Base-by-base conservation (phyloP, 1,140 invertebrate species). In the Drosophila ogumai region DNA sequence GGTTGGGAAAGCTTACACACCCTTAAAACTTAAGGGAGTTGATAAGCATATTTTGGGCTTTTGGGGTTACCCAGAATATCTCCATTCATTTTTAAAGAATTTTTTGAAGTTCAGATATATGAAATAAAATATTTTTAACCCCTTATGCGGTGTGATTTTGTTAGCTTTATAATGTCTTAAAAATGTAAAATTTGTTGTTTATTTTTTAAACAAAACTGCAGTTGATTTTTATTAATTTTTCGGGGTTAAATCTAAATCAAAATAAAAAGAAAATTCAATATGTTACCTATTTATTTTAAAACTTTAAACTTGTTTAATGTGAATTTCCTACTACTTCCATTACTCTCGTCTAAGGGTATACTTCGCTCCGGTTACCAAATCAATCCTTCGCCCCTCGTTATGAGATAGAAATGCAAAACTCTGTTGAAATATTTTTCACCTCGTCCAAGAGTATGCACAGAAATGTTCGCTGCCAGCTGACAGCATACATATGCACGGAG, bases 401-500 rank as follows among this genome's bases (percentile, higher is more conserved):
- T 63, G 19, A 12, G 36, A 50, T 63, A 36, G 41, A 74, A 74
- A 47, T 40, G 32, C 40, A 22, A 73, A 54, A 40, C 47, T 46
- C 31, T 38, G 22, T n/a, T 28, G 9, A 66, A 67, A 67, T 54
- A 56, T 58, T 75, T 64, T 65, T 44, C 38, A 28, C 38, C 13
- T n/a, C 41, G 40, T 31, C 41, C 17, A 15, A 66, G 72, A 64
- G 31, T 67, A 54, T 79, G 49, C 44, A 46, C 69, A 47, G 54
- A 56, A 71, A 60, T 65, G 15, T 40, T 54, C 6, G n/a, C 64
- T n/a, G 61, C 41, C 34, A 79, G 22, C 43, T 40, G 61, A 43
- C 19, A 66, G 40, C 28, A 34, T 13, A 4, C 47, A 50, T 50
- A 32, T 50, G 28, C 47, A 40, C 0, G 9, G 9, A 44, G 44